Base-by-base conservation (phyloP, 2,888 invertebrate genomes). In the Diadromus collaris region DNA sequence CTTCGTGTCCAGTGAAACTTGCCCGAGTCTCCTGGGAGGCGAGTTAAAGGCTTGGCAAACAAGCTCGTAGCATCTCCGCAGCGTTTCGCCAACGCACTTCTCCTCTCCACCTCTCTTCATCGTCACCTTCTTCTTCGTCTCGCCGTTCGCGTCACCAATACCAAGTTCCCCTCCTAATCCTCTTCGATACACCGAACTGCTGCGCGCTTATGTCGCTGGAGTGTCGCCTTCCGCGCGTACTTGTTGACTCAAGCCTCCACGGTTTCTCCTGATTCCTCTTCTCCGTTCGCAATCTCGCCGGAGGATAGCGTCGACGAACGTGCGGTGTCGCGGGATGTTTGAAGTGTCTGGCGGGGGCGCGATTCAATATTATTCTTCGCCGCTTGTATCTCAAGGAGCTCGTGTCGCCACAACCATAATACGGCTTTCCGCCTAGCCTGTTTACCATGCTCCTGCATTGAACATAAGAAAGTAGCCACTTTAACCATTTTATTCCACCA, bases 31-130 rank as follows among this genome's bases (percentile, higher is more conserved):
- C 77, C 76, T 46, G 69, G 68, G 76, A 69, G 68, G n/a, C 72
- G 63, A 76, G 72, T 81, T 83, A 83, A 83, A 81, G 81, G 77
- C 82, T 83, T 73, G 79, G 82, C 83, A 84, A 84, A 84, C 81
- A 84, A 56, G 76, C 76, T 74, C 64, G 68, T 78, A 69, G 81
- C 81, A 76, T 75, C 78, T 75, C 67, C 75, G 73, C 61, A 56
- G 63, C 44, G 60, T 81, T 79, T 78, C 78, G 68, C 73, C 69
- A 71, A 63, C 80, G 78, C 74, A 67, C 80, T 75, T 73, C 73
- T 79, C 69, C 77, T 82, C 76, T 32, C 82, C 63, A 81, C 77
- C 69, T n/a, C 24, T 64, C 69, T 67, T 70, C 73, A 27, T 74
- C 51, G 46, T 68, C 41, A 56, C n/a, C 29, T 56, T 29, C 51